Percentiles rank a stretch among this genome's conserved stretches.
These are phyloP conservation scores for Chironomus tepperi DNA, from an alignment of 1,140 invertebrate genomes.

Conservation along the genomic window DNA sequence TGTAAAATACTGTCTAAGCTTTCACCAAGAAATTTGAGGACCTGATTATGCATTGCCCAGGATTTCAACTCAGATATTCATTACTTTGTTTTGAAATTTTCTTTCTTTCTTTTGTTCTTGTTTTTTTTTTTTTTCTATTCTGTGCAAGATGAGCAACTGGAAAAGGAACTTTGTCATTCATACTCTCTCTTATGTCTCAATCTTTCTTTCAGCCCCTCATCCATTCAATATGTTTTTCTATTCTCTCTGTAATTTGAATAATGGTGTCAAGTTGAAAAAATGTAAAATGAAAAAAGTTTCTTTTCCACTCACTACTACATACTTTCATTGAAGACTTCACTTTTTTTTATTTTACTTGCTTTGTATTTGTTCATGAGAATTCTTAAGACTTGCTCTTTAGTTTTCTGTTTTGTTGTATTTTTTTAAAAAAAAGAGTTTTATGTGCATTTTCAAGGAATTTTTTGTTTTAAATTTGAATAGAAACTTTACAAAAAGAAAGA, in stretches of 20 bases:
- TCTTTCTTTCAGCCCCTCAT: background rate
- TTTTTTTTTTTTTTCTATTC: background rate
- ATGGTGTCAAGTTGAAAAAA: conserved; percentile 8
- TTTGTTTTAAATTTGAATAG: background rate
- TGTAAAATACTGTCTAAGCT: too few species aligned
- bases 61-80: too few species aligned
- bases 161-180: background rate
- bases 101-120: background rate
- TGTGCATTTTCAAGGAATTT: conserved; percentile 7
- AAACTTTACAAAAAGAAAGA: background rate
- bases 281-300: background rate
- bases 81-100: too few species aligned
- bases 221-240: background rate
- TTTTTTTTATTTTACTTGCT: background rate
- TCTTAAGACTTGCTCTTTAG: too few species aligned
- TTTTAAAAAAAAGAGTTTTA: background rate
- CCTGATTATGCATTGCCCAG: too few species aligned
- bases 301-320: background rate
- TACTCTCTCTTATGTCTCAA: too few species aligned
- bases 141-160: background rate
- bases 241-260: background rate
- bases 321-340: background rate
- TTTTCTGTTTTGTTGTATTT: background rate
- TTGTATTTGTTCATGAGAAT: too few species aligned
- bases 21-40: too few species aligned